Conservation (phyloP, 2,113 vertebrate genomes). For the Dasyurus viverrinus region DNA sequence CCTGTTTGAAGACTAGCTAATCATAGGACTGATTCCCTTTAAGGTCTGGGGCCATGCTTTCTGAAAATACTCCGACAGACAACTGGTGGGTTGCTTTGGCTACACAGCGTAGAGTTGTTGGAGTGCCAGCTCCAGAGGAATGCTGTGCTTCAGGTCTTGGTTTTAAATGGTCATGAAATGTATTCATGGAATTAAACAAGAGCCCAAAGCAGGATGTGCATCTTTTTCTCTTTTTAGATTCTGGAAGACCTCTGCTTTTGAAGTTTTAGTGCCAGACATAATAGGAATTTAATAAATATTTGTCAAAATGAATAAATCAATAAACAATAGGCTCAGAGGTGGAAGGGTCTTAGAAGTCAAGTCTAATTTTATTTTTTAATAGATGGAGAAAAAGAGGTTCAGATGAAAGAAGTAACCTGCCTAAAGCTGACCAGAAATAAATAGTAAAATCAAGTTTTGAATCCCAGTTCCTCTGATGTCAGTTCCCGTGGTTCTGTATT, state of each 20-base stretch:
- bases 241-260: not conserved
- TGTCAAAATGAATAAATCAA: not conserved
- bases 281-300: not conserved
- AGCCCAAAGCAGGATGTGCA: not conserved
- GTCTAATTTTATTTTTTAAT: not conserved
- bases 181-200: not conserved
- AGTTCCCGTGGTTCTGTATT: not conserved
- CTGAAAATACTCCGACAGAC: constrained; percentile 74
- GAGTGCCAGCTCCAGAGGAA: constrained; percentile 40
- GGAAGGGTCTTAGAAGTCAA: not conserved
- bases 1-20: constrained; percentile 53
- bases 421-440: not conserved
- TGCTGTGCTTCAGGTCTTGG: constrained; percentile 25
- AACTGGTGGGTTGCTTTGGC: constrained; percentile 67
- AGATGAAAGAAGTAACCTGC: not conserved
- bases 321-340: not conserved
- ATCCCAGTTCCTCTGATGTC: not conserved
- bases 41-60: constrained; percentile 37
- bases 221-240: constrained; percentile 35
- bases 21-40: not conserved
- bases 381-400: not conserved
- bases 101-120: not conserved
- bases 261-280: not conserved
- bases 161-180: not conserved
- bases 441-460: not conserved